phyloP scores from a whole-genome alignment of 2,113 vertebrate genomes.

The Pachypanchax playfairii region DNA sequence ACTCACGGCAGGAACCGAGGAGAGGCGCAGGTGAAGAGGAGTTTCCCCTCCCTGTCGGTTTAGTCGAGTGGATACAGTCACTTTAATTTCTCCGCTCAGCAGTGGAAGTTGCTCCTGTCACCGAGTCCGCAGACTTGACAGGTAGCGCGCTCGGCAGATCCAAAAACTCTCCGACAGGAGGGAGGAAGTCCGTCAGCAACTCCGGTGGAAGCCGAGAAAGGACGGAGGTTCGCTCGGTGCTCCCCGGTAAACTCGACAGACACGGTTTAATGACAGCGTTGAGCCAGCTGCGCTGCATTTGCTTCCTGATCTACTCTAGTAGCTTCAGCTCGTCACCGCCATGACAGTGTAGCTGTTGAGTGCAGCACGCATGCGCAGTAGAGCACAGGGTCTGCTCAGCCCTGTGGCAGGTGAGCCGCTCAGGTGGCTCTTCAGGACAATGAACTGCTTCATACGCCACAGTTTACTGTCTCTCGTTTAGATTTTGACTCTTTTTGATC shows the following conservation, averaged over 20 bases:
- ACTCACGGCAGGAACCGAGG: conserved; percentile 18
- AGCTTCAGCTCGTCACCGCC: conserved; percentile 84
- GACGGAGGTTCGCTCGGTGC: conserved; percentile 28
- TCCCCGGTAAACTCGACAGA: conserved; percentile 46
- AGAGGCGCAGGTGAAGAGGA: conserved; percentile 15
- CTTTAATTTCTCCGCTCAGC: conserved; percentile 48
- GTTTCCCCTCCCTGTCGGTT: conserved; percentile 9
- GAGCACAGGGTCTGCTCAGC: neutral
- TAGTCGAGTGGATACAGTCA: conserved; percentile 29
- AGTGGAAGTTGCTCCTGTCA: conserved; percentile 71
- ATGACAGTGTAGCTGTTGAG: conserved; percentile 86
- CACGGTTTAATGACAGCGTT: conserved; percentile 51
- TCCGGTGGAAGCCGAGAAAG: conserved; percentile 22
- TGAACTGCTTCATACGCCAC: neutral
- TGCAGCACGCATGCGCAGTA: conserved; percentile 81
- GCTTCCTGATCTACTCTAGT: conserved; percentile 82
- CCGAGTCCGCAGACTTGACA: conserved; percentile 67
- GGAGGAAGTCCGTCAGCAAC: conserved; percentile 35
- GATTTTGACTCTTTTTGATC: neutral
- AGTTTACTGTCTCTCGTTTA: neutral
- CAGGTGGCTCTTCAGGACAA: conserved; percentile 43
- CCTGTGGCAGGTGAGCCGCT: conserved; percentile 70
- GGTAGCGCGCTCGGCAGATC: conserved; percentile 55
- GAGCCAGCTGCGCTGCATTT: conserved; percentile 65
- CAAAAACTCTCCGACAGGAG: conserved; percentile 57